Conservation (phyloP, 2,888 invertebrate species). For the Ashinkailepas kermadecensis region DNA sequence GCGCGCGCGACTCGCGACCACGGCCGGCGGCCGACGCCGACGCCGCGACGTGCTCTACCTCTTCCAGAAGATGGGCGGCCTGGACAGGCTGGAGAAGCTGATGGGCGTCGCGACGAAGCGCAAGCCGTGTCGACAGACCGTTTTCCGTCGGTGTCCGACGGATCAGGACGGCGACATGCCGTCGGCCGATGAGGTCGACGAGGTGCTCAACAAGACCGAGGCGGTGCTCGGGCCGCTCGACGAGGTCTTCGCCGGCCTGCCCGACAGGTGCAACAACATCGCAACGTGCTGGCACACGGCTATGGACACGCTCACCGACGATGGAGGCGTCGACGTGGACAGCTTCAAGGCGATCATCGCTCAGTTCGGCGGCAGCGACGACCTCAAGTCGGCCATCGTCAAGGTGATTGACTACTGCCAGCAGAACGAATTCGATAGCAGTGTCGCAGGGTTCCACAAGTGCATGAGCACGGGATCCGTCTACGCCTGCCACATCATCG, state of each 20-base stretch:
- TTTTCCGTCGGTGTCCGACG: not conserved
- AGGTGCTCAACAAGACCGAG: not conserved
- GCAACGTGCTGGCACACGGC: not conserved
- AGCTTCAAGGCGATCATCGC: not conserved
- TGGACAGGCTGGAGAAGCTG: not conserved
- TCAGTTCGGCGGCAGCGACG: not conserved
- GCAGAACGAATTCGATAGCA: not conserved
- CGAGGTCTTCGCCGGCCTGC: not conserved
- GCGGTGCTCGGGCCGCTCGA: not conserved
- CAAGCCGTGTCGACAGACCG: not conserved
- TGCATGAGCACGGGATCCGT: not conserved
- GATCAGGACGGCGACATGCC: too few relatives aligned
- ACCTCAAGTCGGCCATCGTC: not conserved
- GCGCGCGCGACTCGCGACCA: not conserved
- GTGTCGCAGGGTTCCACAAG: not conserved
- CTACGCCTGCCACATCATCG: not conserved
- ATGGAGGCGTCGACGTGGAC: not conserved
- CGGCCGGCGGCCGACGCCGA: not conserved
- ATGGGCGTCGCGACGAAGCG: not conserved
- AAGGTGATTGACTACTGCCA: not conserved
- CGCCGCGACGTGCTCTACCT: not conserved
- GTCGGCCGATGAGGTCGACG: not conserved
- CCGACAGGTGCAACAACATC: not conserved
- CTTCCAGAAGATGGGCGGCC: not conserved
- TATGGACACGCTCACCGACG: not conserved